These are phyloP conservation scores for Neopelma chrysocephalum DNA, from an alignment of 2,797 vertebrate genomes.

Conservation along the genomic window DNA sequence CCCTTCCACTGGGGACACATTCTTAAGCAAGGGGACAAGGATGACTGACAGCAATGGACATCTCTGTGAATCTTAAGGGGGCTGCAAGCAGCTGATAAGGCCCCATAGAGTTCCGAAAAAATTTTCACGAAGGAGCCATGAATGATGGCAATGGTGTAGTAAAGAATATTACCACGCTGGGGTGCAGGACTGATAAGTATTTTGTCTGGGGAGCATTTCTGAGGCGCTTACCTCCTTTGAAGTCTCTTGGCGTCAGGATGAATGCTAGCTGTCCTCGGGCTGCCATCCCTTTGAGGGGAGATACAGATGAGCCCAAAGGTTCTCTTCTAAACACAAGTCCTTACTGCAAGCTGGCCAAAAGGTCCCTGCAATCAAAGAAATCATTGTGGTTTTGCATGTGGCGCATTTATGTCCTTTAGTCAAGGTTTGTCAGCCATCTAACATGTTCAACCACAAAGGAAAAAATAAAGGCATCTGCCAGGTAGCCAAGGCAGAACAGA, in stretches of 20 bases:
- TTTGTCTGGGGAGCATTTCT: constrained; percentile 48
- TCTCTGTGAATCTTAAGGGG: neutral
- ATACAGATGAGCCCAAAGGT: constrained; percentile 66
- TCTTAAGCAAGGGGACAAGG: neutral
- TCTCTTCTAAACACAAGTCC: constrained; percentile 75
- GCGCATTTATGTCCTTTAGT: constrained; percentile 56
- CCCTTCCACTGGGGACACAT: neutral
- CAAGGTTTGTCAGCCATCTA: constrained; percentile 56
- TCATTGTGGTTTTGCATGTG: constrained; percentile 69
- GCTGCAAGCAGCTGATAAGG: neutral
- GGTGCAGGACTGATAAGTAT: neutral
- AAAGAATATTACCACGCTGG: neutral
- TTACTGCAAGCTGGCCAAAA: constrained; percentile 68
- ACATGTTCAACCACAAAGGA: constrained; percentile 38
- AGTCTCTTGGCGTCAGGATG: constrained; percentile 60
- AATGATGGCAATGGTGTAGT: neutral
- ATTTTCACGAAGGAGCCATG: neutral
- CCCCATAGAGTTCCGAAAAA: neutral
- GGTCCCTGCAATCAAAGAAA: constrained; percentile 73
- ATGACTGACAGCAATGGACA: neutral
- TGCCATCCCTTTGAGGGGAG: constrained; percentile 72
- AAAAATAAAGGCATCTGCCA: neutral
- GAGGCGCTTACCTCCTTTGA: constrained; percentile 69
- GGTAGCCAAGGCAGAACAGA: neutral
- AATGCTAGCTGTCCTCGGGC: constrained; percentile 65